A percentile compares a stretch with the other conserved stretches of the same genome.
Evolutionary conservation across 2,888 invertebrate species (phyloP).

Genomic region (Cylindroiulus punctatus): DNA sequence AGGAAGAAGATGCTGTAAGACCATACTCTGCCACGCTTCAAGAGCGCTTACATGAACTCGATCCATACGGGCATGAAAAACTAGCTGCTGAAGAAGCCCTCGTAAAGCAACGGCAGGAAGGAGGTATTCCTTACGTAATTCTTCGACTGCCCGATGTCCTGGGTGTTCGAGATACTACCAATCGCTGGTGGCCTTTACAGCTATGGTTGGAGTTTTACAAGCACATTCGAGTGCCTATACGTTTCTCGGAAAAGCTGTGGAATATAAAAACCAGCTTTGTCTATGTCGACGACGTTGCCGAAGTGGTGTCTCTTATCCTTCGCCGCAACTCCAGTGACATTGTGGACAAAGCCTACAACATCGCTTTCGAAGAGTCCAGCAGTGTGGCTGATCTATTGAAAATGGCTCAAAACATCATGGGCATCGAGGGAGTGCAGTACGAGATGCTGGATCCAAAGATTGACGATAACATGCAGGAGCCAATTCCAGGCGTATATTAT

Average conservation of each 20-base stretch:
- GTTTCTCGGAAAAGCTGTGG: constrained; percentile 63
- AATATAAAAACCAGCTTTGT: constrained; percentile 66
- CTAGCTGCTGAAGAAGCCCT: constrained; percentile 66
- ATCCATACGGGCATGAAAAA: constrained; percentile 67
- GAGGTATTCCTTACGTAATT: constrained; percentile 64
- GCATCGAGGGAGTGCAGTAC: constrained; percentile 56
- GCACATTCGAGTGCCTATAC: constrained; percentile 62
- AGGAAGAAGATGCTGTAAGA: constrained; percentile 66
- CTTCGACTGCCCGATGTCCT: constrained; percentile 68
- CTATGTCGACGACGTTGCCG: constrained; percentile 66
- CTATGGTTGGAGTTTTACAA: constrained; percentile 66
- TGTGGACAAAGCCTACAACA: constrained; percentile 65
- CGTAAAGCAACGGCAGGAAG: constrained; percentile 61
- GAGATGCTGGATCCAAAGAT: constrained; percentile 54
- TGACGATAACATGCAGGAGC: constrained; percentile 54
- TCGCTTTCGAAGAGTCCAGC: constrained; percentile 65
- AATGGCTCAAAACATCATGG: constrained; percentile 58
- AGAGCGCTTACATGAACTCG: constrained; percentile 62
- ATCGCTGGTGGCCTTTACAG: constrained; percentile 68
- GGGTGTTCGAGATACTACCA: constrained; percentile 68
- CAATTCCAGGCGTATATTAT: constrained; percentile 61
- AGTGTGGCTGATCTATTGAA: constrained; percentile 64
- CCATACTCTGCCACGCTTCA: constrained; percentile 63
- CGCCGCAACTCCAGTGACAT: constrained; percentile 58
- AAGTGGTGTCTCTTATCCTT: constrained; percentile 62